phyloP scores from a whole-genome alignment of 2,888 invertebrate genomes.

The Hypomecis atomaria region DNA sequence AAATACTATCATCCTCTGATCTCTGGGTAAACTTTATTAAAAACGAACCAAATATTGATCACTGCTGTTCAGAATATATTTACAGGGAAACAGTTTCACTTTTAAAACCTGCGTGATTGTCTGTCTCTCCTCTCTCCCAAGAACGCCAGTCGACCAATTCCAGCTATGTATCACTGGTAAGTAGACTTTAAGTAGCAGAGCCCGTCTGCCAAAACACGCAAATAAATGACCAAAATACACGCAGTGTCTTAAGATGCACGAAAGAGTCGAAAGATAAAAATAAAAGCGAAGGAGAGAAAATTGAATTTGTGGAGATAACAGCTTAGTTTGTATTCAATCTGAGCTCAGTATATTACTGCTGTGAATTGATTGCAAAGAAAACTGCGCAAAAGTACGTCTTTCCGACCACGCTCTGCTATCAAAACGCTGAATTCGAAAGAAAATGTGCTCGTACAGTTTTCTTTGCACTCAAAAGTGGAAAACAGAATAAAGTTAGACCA shows the following conservation, averaged over 20 bases:
- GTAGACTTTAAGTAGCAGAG: neutral
- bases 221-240: neutral
- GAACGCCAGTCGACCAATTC: conserved; percentile 2
- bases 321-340: neutral
- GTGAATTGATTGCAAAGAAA: neutral
- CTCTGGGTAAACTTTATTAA: too few species aligned
- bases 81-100: too few species aligned
- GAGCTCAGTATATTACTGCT: neutral
- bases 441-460: neutral
- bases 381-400: neutral
- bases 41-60: neutral
- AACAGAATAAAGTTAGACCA: neutral
- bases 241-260: too few species aligned
- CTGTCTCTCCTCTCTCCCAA: too few species aligned
- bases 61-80: too few species aligned
- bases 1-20: too few species aligned
- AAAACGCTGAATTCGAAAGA: neutral
- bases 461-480: neutral
- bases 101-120: neutral
- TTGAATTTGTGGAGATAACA: neutral
- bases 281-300: too few species aligned
- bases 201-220: neutral
- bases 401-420: neutral
- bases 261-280: too few species aligned
- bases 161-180: neutral